Percentiles rank a stretch among this genome's conserved stretches.
phyloP scores from a whole-genome alignment of 2,888 invertebrate species.

The Strigamia maritima region DNA sequence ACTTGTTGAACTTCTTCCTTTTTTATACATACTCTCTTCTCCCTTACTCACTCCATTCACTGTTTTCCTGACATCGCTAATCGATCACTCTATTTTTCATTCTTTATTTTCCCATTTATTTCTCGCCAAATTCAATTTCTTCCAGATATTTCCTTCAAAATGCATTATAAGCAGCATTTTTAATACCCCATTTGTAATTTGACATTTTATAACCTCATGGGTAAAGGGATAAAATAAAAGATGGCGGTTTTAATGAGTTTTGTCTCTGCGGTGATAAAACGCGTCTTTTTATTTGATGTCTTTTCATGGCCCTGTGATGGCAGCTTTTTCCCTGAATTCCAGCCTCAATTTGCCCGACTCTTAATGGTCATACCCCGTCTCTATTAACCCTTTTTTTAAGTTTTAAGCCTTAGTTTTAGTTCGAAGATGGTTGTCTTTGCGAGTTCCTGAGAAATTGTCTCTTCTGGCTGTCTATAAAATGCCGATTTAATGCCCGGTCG shows the following conservation, averaged over 20 bases:
- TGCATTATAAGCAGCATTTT: neutral
- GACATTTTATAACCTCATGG: neutral
- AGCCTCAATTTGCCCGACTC: neutral
- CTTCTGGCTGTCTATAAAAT: conserved; percentile 6
- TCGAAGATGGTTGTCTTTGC: neutral
- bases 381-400: conserved; percentile 17
- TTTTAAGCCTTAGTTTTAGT: neutral
- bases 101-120: too few species aligned
- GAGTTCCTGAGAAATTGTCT: neutral
- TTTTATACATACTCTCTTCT: neutral
- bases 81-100: neutral
- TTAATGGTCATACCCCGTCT: neutral
- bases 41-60: neutral
- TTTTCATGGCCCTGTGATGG: neutral
- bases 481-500: neutral
- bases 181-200: neutral
- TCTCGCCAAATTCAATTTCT: neutral
- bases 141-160: neutral
- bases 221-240: conserved; percentile 12
- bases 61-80: neutral
- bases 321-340: conserved; percentile 17
- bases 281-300: neutral
- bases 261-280: neutral
- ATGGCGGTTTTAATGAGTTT: conserved; percentile 27
- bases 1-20: neutral